Base-by-base conservation (phyloP, 2,888 invertebrate species). In the Napeogenes sylphis region DNA sequence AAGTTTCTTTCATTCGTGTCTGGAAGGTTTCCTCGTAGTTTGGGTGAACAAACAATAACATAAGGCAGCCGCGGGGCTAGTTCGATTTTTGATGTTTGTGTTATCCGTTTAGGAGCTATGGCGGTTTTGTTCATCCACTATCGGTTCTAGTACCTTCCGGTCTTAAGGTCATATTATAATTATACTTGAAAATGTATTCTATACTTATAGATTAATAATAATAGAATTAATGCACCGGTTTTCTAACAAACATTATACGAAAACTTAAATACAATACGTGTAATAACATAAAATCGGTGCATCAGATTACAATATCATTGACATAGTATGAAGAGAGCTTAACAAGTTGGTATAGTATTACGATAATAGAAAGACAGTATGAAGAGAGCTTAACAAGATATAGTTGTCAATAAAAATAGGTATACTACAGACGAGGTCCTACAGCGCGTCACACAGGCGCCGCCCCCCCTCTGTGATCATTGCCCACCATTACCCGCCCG, bases 401-500 rank as follows among this genome's bases (percentile, higher is more conserved):
- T 65, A 56, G 64, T 63, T 66, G 64, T 66, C 66, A 63, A 65
- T 65, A 61, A 60, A 68, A 59, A 75, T 72, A 76, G 81, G 83
- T 84, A 82, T 80, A 12, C 5, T 38, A 38, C 38, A 42, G 81
- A 76, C 69, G 75, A 63, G 76, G 84, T 78, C 84, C 79, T 78
- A 83, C 83, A 75, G 79, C 81, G 71, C 85, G 79, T 82, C 87
- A 83, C 75, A 83, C 74, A 75, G 74, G 74, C 89, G 90, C 87
- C 90, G 89, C 85, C 86, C 87, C 87, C 86, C 91, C 83, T 80
- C 78, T 81, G 82, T 83, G 87, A 87, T 87, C 90, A 90, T 88
- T 84, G 88, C 87, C 81, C 80, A 84, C 84, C 86, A 87, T 89
- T 87, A 89, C 87, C 89, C 84, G 81, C 85, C 84, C 83, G 86